phyloP scores from a whole-genome alignment of 2,113 vertebrate species.

The Cricetomys ansorgei region DNA sequence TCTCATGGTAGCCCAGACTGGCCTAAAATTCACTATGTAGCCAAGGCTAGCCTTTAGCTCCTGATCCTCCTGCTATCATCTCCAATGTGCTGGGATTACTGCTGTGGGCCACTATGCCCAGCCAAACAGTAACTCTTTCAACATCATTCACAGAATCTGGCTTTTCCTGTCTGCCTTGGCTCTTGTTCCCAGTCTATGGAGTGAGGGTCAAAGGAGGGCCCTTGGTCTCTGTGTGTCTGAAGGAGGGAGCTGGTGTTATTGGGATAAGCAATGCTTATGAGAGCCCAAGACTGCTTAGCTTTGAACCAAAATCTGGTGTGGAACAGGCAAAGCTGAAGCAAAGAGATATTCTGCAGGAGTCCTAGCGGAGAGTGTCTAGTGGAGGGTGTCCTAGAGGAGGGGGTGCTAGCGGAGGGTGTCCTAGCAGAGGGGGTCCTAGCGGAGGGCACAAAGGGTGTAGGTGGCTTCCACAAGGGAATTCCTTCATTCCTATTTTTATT shows the following conservation, averaged over 20 bases:
- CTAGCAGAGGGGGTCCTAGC: too few relatives aligned
- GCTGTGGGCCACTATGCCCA: background rate
- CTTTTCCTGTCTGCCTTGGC: background rate
- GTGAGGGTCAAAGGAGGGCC: too few relatives aligned
- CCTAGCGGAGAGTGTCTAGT: too few relatives aligned
- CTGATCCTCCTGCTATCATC: background rate
- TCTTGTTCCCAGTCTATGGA: background rate
- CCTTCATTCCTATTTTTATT: background rate
- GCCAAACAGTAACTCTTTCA: background rate
- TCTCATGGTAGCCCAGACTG: background rate
- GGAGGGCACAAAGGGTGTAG: background rate
- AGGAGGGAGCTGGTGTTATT: rapidly evolving
- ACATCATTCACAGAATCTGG: background rate
- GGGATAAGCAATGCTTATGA: rapidly evolving
- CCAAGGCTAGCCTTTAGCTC: background rate
- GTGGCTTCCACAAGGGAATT: background rate
- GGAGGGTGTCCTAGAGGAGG: too few relatives aligned
- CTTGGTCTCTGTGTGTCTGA: background rate
- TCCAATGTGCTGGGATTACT: background rate
- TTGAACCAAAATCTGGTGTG: too few relatives aligned
- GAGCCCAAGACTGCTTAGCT: rapidly evolving
- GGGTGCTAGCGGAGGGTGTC: rapidly evolving
- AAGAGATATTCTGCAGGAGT: rapidly evolving
- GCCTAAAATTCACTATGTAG: background rate
- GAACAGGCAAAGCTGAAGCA: background rate